Conservation (phyloP, 2,888 invertebrate species). For the Cantharis nigra region DNA sequence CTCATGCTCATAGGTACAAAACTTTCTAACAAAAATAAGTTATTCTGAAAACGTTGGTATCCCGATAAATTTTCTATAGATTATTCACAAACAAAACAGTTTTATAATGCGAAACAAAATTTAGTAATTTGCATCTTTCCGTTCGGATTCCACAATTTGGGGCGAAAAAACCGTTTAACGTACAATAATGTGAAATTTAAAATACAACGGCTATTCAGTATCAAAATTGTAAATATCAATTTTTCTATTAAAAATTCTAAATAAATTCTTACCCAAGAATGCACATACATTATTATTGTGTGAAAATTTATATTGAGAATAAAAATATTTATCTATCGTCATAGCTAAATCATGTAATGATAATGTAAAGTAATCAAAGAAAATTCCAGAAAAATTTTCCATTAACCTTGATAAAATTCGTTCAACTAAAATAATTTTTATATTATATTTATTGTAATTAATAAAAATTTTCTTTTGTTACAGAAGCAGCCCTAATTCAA, state of each 20-base stretch:
- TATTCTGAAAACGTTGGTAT: neutral
- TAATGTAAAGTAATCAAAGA: neutral
- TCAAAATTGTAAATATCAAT: too few species aligned
- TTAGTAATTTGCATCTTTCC: neutral
- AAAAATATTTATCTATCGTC: neutral
- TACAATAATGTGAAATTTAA: too few species aligned
- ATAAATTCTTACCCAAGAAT: neutral
- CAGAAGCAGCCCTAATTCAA: slow-evolving; percentile 75
- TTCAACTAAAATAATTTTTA: neutral
- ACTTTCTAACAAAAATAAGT: neutral
- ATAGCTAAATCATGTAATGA: neutral
- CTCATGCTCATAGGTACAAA: neutral
- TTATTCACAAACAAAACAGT: neutral
- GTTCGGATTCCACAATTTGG: neutral
- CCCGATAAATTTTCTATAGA: neutral
- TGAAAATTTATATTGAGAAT: neutral
- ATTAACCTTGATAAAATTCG: too few species aligned
- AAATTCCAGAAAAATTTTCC: neutral
- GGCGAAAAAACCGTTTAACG: neutral
- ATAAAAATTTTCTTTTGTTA: slow-evolving; percentile 42
- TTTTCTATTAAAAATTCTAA: too few species aligned
- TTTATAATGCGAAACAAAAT: neutral
- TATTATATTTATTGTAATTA: neutral
- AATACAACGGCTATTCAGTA: too few species aligned
- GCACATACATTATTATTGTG: neutral